Evolutionary conservation across 2,888 invertebrate genomes (phyloP).

Genomic region (Seira sanloemensis): DNA sequence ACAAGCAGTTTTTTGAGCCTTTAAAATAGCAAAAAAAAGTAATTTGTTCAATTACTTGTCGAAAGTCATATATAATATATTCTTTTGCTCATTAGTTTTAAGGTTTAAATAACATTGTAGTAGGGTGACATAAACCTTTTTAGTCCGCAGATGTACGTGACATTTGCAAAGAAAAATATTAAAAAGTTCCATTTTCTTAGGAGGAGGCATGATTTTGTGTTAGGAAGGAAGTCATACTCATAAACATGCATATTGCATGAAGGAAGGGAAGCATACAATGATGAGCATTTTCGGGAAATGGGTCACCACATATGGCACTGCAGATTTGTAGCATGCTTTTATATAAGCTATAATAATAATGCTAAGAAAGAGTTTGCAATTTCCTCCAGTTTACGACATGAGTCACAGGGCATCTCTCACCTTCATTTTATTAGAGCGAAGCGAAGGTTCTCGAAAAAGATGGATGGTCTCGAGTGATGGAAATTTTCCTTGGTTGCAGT

Average conservation of each 20-base stretch:
- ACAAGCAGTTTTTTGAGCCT: not conserved
- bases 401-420: not conserved
- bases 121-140: not conserved
- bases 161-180: not conserved
- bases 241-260: not conserved
- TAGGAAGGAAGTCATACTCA: not conserved
- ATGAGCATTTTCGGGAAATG: conserved; percentile 19
- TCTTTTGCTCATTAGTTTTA: not conserved
- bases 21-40: not conserved
- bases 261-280: conserved; percentile 13
- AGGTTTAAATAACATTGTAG: not conserved
- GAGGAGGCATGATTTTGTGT: not conserved
- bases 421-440: not conserved
- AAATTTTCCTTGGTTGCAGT: conserved; percentile 71
- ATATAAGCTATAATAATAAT: too few relatives aligned
- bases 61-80: not conserved
- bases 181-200: not conserved
- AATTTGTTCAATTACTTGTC: not conserved
- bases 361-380: too few relatives aligned
- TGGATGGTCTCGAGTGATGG: conserved; percentile 46
- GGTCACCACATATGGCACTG: not conserved
- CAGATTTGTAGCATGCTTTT: not conserved
- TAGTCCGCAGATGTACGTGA: not conserved
- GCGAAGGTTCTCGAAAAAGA: not conserved
- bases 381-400: not conserved